Conservation (phyloP, 1,140 invertebrate genomes). For the Leucophenga varia region DNA sequence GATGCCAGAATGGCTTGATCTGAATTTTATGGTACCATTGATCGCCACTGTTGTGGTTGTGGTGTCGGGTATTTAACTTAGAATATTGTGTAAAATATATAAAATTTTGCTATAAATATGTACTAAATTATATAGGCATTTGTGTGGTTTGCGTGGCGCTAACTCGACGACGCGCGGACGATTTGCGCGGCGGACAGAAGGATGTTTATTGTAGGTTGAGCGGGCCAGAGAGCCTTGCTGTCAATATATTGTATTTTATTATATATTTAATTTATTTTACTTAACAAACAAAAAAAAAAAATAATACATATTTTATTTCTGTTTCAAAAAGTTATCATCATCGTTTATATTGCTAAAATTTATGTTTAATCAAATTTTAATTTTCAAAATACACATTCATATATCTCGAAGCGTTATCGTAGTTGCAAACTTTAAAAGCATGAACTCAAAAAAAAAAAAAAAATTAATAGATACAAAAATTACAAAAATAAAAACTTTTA, state of each 20-base stretch:
- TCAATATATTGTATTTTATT: constrained; percentile 41
- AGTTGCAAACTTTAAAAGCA: no score
- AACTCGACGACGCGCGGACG: constrained; percentile 74
- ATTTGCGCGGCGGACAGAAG: constrained; percentile 77
- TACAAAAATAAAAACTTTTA: no score
- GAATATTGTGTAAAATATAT: no score
- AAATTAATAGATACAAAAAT: no score
- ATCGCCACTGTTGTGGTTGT: constrained; percentile 83
- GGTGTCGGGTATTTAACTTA: constrained; percentile 80
- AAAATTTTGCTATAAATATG: no score
- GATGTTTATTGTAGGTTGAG: constrained; percentile 65
- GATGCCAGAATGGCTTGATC: constrained; percentile 82
- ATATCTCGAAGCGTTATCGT: no score
- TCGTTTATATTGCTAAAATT: background rate
- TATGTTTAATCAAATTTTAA: constrained; percentile 23
- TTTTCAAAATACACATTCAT: no score
- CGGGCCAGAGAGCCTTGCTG: constrained; percentile 48
- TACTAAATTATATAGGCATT: no score
- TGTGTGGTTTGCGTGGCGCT: constrained; percentile 85
- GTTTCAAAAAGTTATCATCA: background rate
- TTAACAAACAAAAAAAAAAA: no score
- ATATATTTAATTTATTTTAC: constrained; percentile 7
- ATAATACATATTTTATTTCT: constrained; percentile 8
- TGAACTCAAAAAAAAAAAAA: no score
- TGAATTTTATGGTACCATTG: constrained; percentile 82